Base-by-base conservation (phyloP, 37 sponge, comb jelly and placozoan genomes). In the Aplysina aerophoba region DNA sequence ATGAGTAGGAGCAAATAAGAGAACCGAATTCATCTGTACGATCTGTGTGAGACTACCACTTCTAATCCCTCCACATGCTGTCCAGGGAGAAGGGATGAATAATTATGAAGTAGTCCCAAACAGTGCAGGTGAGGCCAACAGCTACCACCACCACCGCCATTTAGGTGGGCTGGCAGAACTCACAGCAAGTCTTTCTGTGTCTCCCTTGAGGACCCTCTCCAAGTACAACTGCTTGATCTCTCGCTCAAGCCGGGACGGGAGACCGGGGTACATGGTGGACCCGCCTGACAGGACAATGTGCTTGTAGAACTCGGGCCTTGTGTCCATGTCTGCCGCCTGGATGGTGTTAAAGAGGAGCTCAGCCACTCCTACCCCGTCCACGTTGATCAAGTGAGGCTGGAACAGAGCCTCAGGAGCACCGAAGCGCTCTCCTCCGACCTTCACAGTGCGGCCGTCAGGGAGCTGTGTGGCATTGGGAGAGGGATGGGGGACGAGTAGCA, bases 181-280 rank as follows among this genome's bases (percentile, higher is more conserved):
- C 88, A 98, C 98, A 14, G 96, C 90, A 40, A 99, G 89, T 61
- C 92, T 93, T 0, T 44, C 83, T 35, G 94, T 92, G 84, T 97
- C 90, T 71, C 99, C 99, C 77, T 97, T 97, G 71, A 99, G 93
- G 4, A 95, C 96, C 54, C 97, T 88, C 84, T 95, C 97, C 66
- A 99, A 81, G 83, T 99, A 99, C 37, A 99, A 91, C 93, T 99
- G 99, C 83, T 99, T 99, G 66, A 99, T 95, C 67, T 99, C 99
- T 55, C 99, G 77, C 88, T 99, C 99, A 79, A 99, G 87, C 14
- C 99, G 87, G 50, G 97, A 96, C 54, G 99, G 99, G 1, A 99
- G 91, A 1, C 99, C 99, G 13, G 99, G 99, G 84, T 99, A 99
- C 99, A 99, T 99, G 74, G 99, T 99, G 66, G 96, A 91, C 28